Evolutionary conservation across 2,797 vertebrate genomes (phyloP).

Genomic region (Glyptemys insculpta): DNA sequence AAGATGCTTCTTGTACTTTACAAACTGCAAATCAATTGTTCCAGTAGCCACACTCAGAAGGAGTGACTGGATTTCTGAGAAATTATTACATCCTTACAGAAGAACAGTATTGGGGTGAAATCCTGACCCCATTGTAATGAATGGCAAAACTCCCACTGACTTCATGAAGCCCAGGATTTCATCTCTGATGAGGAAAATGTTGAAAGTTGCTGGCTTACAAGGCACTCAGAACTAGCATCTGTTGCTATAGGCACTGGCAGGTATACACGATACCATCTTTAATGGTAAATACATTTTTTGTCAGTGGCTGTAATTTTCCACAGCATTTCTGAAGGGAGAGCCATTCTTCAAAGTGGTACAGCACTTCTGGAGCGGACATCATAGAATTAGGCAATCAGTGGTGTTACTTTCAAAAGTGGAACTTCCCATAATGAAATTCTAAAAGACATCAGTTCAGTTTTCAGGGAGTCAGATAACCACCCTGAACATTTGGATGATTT

Average conservation of each 20-base stretch:
- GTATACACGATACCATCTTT: not conserved
- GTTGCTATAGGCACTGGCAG: not conserved
- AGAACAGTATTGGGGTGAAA: not conserved
- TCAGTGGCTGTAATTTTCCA: accelerated
- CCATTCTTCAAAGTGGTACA: not conserved
- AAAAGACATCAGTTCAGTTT: not conserved
- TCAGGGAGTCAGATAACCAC: not conserved
- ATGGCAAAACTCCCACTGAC: not conserved
- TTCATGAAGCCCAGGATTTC: not conserved
- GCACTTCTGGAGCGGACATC: accelerated
- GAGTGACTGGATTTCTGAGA: not conserved
- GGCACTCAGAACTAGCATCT: not conserved
- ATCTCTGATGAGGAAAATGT: not conserved
- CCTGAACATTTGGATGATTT: not conserved
- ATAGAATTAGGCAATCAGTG: not conserved
- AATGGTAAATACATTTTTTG: not conserved
- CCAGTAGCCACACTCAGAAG: not conserved
- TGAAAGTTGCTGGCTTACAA: not conserved
- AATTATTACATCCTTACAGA: not conserved
- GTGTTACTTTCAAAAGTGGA: not conserved
- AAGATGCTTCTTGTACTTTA: not conserved
- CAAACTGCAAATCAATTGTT: not conserved
- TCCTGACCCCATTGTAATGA: not conserved
- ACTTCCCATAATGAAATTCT: not conserved
- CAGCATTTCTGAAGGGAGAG: not conserved